phyloP scores from a whole-genome alignment of 2,888 invertebrate genomes.

The Eueremaeus valkanovi region DNA sequence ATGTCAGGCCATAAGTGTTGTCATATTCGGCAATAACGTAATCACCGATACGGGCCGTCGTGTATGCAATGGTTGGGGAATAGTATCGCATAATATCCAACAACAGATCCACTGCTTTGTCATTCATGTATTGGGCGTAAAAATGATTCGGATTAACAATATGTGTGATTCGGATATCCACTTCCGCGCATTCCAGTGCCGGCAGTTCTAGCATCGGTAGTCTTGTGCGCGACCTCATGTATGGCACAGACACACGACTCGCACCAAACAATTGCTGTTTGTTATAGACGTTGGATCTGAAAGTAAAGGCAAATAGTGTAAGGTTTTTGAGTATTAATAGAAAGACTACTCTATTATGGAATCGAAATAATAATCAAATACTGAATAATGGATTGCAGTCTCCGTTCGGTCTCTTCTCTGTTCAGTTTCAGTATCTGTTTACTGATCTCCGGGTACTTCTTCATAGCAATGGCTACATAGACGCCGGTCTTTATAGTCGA shows the following conservation, averaged over 20 bases:
- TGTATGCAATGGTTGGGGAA: neutral
- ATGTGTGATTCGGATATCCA: constrained; percentile 6
- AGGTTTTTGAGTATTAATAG: no score
- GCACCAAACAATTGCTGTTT: no score
- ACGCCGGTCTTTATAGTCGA: constrained; percentile 54
- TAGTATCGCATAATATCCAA: neutral
- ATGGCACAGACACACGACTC: neutral
- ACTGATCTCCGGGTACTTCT: constrained; percentile 49
- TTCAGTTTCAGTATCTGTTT: neutral
- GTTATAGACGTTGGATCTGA: no score
- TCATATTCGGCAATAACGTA: neutral
- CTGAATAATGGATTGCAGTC: neutral
- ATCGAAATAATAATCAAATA: no score
- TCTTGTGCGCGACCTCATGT: neutral
- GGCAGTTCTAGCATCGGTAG: neutral
- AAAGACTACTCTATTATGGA: no score
- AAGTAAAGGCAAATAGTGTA: no score
- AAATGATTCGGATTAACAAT: constrained; percentile 58
- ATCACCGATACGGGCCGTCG: neutral
- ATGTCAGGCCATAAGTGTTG: no score
- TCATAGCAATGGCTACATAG: constrained; percentile 68
- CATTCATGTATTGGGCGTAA: constrained; percentile 62
- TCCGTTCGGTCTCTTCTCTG: neutral
- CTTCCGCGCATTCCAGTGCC: constrained; percentile 8
- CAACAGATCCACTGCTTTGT: constrained; percentile 48